Percentiles rank a stretch among this genome's conserved stretches.
These are phyloP conservation scores for Eubasilissa splendida DNA, from an alignment of 2,888 invertebrate genomes.

Conservation along the genomic window DNA sequence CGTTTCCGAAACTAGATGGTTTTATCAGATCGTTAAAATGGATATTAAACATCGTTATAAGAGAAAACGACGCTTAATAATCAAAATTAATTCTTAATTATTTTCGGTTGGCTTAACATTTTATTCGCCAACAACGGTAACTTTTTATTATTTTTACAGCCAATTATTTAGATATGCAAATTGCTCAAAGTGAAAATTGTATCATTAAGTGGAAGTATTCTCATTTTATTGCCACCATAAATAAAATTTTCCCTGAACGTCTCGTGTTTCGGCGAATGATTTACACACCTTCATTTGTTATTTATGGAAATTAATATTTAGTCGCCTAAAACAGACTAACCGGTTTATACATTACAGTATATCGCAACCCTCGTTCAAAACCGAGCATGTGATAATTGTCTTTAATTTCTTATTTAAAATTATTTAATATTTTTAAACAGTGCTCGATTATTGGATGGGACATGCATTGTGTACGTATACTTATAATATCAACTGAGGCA, in stretches of 20 bases:
- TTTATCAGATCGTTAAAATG: conserved; percentile 36
- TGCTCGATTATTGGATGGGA: no score
- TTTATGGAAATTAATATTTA: conserved; percentile 1
- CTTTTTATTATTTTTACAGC: conserved; percentile 39
- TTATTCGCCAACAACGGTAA: conserved; percentile 40
- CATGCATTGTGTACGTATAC: no score
- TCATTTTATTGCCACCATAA: conserved; percentile 31
- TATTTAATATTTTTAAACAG: no score
- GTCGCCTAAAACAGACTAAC: no score
- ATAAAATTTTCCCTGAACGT: conserved; percentile 9
- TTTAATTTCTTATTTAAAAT: no score
- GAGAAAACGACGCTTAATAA: conserved; percentile 29
- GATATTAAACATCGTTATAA: conserved; percentile 32
- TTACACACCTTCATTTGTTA: neutral
- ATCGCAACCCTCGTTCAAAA: no score
- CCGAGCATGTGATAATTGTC: no score
- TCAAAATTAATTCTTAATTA: conserved; percentile 41
- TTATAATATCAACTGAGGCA: no score
- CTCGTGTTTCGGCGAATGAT: conserved; percentile 16
- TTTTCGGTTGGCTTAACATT: conserved; percentile 36
- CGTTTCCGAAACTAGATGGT: conserved; percentile 14
- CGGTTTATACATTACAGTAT: no score
- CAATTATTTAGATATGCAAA: conserved; percentile 40
- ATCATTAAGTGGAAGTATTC: conserved; percentile 34
- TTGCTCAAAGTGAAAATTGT: conserved; percentile 38